phyloP scores from a whole-genome alignment of 2,888 invertebrate species.

The Stenchaetothrips biformis region DNA sequence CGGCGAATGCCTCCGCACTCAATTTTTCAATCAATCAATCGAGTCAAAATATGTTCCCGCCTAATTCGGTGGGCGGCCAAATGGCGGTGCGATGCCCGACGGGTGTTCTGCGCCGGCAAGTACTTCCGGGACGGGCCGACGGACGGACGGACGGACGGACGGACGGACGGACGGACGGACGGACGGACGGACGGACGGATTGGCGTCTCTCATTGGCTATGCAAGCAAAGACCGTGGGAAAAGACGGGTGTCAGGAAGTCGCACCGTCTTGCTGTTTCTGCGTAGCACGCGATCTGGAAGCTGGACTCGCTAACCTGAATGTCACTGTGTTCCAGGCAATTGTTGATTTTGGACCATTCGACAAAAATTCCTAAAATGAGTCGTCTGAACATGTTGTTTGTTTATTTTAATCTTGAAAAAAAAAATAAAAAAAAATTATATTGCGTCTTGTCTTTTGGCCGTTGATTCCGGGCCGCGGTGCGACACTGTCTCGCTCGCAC shows the following conservation, averaged over 20 bases:
- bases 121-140: neutral
- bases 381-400: neutral
- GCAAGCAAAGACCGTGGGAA: neutral
- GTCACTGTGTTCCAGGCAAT: too few species aligned
- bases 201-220: neutral
- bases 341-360: too few species aligned
- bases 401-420: neutral
- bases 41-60: constrained; percentile 11
- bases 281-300: neutral
- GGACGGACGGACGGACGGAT: neutral
- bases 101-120: neutral
- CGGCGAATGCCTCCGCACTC: neutral
- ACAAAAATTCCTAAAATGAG: too few species aligned
- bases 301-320: neutral
- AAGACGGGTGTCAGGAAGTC: neutral
- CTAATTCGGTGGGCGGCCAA: constrained; percentile 1
- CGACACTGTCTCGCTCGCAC: neutral
- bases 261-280: neutral
- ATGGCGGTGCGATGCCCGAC: too few species aligned
- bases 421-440: neutral
- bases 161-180: neutral
- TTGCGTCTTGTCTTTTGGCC: neutral
- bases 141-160: neutral
- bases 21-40: constrained; percentile 24
- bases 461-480: neutral